Conservation (phyloP, 1,140 invertebrate species). For the Cheumatopsyche charites region DNA sequence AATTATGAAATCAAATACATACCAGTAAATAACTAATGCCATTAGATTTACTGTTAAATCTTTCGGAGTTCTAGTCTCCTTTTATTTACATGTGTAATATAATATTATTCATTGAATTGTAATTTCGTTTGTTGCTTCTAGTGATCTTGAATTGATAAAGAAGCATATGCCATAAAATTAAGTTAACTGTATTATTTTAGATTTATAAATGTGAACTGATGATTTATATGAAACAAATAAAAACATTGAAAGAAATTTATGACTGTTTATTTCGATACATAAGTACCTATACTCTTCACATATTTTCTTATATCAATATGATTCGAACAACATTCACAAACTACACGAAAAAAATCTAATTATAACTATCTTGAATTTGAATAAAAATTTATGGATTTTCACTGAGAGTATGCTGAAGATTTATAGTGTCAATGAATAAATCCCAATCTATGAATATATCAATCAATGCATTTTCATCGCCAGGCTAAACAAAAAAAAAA, state of each 20-base stretch:
- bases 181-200: conserved; percentile 43
- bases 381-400: conserved; percentile 33
- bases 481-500: neutral
- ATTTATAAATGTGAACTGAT: conserved; percentile 45
- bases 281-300: too few species aligned
- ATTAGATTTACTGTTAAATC: conserved; percentile 15
- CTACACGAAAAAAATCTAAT: neutral
- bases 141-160: neutral
- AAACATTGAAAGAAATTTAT: neutral
- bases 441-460: conserved; percentile 42
- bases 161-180: conserved; percentile 46
- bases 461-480: neutral
- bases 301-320: neutral
- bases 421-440: conserved; percentile 33
- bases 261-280: neutral
- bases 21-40: conserved; percentile 11
- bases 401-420: conserved; percentile 36
- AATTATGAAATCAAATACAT: neutral
- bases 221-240: conserved; percentile 36
- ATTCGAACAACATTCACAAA: conserved; percentile 3
- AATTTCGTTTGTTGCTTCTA: neutral
- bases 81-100: conserved; percentile 4
- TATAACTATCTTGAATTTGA: neutral
- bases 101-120: neutral
- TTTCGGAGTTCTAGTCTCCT: conserved; percentile 35